A percentile compares a stretch with the other conserved stretches of the same genome.
Conservation (phyloP, 1,140 invertebrate species). For the Charaxes varanes region DNA sequence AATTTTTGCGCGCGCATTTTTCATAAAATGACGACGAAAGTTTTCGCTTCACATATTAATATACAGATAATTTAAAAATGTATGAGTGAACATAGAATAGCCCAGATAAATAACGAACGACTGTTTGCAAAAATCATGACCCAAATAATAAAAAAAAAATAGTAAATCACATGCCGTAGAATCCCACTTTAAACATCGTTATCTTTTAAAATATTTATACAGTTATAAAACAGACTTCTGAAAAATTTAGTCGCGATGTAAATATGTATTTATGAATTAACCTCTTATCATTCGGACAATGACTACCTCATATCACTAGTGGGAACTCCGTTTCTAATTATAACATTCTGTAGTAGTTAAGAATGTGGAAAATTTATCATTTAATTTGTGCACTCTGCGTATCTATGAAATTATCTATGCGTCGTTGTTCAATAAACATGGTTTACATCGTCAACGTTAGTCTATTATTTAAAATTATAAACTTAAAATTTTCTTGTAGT, state of each 20-base stretch:
- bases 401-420: too few species aligned
- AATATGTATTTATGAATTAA: conserved; percentile 10
- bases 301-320: neutral
- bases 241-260: conserved; percentile 10
- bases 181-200: conserved; percentile 2
- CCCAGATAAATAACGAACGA: too few species aligned
- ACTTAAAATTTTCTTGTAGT: too few species aligned
- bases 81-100: too few species aligned
- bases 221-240: conserved; percentile 5
- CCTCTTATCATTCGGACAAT: conserved; percentile 8
- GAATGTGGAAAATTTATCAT: neutral
- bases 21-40: neutral
- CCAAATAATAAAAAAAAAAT: conserved; percentile 7
- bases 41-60: neutral
- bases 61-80: too few species aligned
- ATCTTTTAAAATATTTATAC: conserved; percentile 11
- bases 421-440: too few species aligned
- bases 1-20: too few species aligned
- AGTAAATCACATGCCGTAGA: conserved; percentile 1
- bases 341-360: neutral
- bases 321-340: neutral
- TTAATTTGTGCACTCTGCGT: too few species aligned
- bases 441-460: too few species aligned
- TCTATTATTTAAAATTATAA: too few species aligned
- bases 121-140: conserved; percentile 11